These are phyloP conservation scores for Drosophila vallismaia DNA, from an alignment of 2,888 invertebrate species.

Conservation along the genomic window DNA sequence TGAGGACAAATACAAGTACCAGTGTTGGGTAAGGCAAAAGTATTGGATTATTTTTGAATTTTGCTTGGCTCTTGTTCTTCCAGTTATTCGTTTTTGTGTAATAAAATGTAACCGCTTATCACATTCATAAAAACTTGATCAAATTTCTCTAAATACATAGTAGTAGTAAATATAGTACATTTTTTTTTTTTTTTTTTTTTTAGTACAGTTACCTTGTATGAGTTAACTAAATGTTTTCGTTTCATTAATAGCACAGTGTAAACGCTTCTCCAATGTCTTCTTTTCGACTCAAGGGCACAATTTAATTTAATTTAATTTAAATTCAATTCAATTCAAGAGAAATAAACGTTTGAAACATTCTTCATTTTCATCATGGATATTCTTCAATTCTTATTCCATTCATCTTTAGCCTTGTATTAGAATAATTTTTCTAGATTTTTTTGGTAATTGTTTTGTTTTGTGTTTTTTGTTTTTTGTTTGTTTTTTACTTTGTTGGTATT, in stretches of 20 bases:
- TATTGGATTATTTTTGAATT: conserved; percentile 14
- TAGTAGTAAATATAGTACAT: conserved; percentile 52
- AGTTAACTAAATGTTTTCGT: conserved; percentile 60
- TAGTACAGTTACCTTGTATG: conserved; percentile 46
- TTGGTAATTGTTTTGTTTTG: not conserved
- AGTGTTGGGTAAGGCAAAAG: conserved; percentile 31
- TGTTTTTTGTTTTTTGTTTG: conserved; percentile 2
- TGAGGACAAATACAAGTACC: conserved; percentile 18
- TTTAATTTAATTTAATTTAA: conserved; percentile 30
- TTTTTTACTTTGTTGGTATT: conserved; percentile 17
- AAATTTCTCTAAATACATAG: conserved; percentile 60
- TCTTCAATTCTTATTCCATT: not conserved
- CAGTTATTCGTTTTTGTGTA: conserved; percentile 40
- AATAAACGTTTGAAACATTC: conserved; percentile 36
- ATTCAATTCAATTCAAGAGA: conserved; percentile 55
- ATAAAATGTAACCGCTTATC: conserved; percentile 62
- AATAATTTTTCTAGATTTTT: not conserved
- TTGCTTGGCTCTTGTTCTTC: conserved; percentile 3
- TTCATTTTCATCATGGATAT: conserved; percentile 15
- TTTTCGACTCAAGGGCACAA: conserved; percentile 28
- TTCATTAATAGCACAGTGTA: conserved; percentile 64
- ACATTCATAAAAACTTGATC: conserved; percentile 64
- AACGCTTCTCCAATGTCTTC: conserved; percentile 33
- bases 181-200: not conserved
- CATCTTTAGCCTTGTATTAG: not conserved